These are phyloP conservation scores for Magallana angulata DNA, from an alignment of 1,140 invertebrate genomes.

Conservation along the genomic window DNA sequence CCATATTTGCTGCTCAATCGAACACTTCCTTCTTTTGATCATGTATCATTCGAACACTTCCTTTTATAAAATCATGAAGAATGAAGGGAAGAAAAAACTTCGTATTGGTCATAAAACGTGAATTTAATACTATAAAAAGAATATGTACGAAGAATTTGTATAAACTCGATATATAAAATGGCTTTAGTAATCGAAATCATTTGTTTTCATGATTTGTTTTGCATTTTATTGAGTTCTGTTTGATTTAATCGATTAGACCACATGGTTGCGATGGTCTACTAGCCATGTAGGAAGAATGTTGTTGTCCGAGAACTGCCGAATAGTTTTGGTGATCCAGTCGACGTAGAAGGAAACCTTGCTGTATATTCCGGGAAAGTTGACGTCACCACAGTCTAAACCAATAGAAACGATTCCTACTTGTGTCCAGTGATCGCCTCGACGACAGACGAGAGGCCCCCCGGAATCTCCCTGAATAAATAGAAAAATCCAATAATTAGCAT, in stretches of 20 bases:
- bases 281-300: constrained; percentile 19
- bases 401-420: constrained; percentile 86
- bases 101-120: not conserved
- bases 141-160: not conserved
- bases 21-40: constrained; percentile 6
- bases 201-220: not conserved
- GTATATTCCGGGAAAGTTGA: constrained; percentile 95
- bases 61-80: not conserved
- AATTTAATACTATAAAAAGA: not conserved
- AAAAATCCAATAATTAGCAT: not conserved
- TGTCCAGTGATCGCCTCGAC: constrained; percentile 64
- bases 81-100: constrained; percentile 28
- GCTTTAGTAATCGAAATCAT: not conserved
- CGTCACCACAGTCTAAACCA: constrained; percentile 95
- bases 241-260: not conserved
- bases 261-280: constrained; percentile 1
- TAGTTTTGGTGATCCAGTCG: constrained; percentile 85
- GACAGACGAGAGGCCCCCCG: constrained; percentile 85
- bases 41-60: constrained; percentile 21
- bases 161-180: constrained; percentile 28
- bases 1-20: constrained; percentile 23
- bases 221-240: not conserved
- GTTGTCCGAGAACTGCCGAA: constrained; percentile 51
- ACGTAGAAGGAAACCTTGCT: constrained; percentile 87
- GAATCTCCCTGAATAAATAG: constrained; percentile 81